Conservation (phyloP, 64 coral and sea anemone genomes). For the Acropora yongei region DNA sequence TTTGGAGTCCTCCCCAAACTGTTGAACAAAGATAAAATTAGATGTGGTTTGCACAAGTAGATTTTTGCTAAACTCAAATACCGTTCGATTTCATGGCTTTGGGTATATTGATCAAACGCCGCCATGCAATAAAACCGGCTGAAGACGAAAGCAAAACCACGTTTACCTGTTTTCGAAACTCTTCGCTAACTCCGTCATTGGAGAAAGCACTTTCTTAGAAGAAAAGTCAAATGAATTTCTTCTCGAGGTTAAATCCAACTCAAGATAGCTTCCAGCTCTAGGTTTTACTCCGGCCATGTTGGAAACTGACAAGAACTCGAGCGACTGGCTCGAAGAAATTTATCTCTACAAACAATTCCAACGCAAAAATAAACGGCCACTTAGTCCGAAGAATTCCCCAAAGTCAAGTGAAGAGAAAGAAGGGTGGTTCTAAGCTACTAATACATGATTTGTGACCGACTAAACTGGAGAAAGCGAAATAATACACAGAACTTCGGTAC, state of each 20-base stretch:
- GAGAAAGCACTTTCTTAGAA: constrained; percentile 85
- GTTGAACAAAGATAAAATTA: constrained; percentile 20
- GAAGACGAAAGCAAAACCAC: neutral
- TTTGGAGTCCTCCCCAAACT: constrained; percentile 90
- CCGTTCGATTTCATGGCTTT: constrained; percentile 2
- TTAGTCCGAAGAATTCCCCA: constrained; percentile 28
- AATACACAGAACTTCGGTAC: constrained; percentile 12
- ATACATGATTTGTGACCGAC: constrained; percentile 11
- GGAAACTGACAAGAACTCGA: constrained; percentile 15
- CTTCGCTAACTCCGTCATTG: constrained; percentile 84
- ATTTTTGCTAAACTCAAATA: neutral
- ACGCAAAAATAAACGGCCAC: constrained; percentile 39
- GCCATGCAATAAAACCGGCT: neutral
- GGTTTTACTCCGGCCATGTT: constrained; percentile 85
- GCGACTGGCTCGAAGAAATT: neutral
- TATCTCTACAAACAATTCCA: neutral
- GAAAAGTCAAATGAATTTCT: constrained; percentile 63
- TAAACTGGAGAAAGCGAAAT: constrained; percentile 31
- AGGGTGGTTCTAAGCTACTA: constrained; percentile 62
- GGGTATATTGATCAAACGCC: neutral
- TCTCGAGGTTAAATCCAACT: constrained; percentile 67
- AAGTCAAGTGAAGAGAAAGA: constrained; percentile 3
- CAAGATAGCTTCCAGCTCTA: constrained; percentile 80
- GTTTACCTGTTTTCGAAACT: constrained; percentile 82
- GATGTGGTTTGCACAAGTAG: neutral